phyloP scores from a whole-genome alignment of 2,888 invertebrate species.

The Salpingus planirostris region DNA sequence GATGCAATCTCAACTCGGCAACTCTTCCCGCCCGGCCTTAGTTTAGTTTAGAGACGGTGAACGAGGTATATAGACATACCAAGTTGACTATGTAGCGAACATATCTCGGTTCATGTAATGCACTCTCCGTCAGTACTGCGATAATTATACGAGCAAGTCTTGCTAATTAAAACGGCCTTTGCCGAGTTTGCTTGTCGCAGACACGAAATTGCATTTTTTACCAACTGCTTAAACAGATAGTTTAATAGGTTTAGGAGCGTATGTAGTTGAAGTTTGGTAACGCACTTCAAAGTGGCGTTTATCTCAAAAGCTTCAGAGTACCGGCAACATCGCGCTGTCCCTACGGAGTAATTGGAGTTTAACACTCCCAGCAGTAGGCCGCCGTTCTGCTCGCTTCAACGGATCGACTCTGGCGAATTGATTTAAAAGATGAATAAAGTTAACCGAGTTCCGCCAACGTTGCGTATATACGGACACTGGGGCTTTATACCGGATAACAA shows the following conservation, averaged over 20 bases:
- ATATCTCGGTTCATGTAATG: too few species aligned
- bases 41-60: too few species aligned
- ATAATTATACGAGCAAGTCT: too few species aligned
- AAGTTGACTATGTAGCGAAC: too few species aligned
- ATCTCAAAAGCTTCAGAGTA: constrained; percentile 24
- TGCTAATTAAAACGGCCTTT: too few species aligned
- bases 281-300: constrained; percentile 29
- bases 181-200: too few species aligned
- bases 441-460: constrained; percentile 1
- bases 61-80: too few species aligned
- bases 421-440: constrained; percentile 11
- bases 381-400: constrained; percentile 9
- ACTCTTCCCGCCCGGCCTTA: too few species aligned
- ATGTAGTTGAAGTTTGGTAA: constrained; percentile 25
- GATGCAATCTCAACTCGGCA: too few species aligned
- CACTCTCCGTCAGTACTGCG: too few species aligned
- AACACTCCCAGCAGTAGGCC: constrained; percentile 25
- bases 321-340: constrained; percentile 24
- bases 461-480: background rate
- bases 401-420: constrained; percentile 9
- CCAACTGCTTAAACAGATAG: constrained; percentile 14
- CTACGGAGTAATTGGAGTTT: constrained; percentile 33
- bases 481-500: background rate
- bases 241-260: constrained; percentile 24
- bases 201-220: constrained; percentile 13